These are phyloP conservation scores for Nematolebias whitei DNA, from an alignment of 2,113 vertebrate genomes.

Conservation along the genomic window DNA sequence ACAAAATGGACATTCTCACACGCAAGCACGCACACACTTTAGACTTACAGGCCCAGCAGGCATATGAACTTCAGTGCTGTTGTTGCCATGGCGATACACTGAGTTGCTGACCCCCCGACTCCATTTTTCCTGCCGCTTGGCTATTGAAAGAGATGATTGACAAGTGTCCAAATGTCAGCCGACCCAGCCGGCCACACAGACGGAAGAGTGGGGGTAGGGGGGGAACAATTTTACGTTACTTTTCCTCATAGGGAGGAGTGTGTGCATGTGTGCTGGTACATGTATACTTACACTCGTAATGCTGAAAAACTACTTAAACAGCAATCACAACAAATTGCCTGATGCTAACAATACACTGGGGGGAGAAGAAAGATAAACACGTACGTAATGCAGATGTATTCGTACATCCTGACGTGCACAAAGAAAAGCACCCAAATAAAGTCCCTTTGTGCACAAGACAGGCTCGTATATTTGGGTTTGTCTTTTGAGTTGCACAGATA, in stretches of 20 bases:
- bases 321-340: slow-evolving; percentile 29
- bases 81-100: slow-evolving; percentile 79
- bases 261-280: slow-evolving; percentile 43
- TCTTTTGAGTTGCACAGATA: slow-evolving; percentile 58
- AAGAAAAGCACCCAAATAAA: slow-evolving; percentile 52
- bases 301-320: slow-evolving; percentile 27
- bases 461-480: slow-evolving; percentile 55
- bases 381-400: slow-evolving; percentile 19
- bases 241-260: slow-evolving; percentile 55
- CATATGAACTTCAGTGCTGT: slow-evolving; percentile 77
- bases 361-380: slow-evolving; percentile 16
- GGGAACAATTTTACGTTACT: slow-evolving; percentile 60
- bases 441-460: slow-evolving; percentile 57
- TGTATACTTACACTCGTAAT: slow-evolving; percentile 12
- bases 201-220: slow-evolving; percentile 19
- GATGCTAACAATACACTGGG: slow-evolving; percentile 14
- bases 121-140: slow-evolving; percentile 75
- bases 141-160: slow-evolving; percentile 83
- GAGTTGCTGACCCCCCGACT: slow-evolving; percentile 78
- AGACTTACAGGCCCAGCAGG: slow-evolving; percentile 76
- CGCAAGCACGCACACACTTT: slow-evolving; percentile 41
- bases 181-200: slow-evolving; percentile 75
- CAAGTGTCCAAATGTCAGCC: slow-evolving; percentile 83
- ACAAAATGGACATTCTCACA: slow-evolving; percentile 35
- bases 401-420: slow-evolving; percentile 31